Conservation (phyloP, 2,113 vertebrate species). For the Pygoscelis antarcticus region DNA sequence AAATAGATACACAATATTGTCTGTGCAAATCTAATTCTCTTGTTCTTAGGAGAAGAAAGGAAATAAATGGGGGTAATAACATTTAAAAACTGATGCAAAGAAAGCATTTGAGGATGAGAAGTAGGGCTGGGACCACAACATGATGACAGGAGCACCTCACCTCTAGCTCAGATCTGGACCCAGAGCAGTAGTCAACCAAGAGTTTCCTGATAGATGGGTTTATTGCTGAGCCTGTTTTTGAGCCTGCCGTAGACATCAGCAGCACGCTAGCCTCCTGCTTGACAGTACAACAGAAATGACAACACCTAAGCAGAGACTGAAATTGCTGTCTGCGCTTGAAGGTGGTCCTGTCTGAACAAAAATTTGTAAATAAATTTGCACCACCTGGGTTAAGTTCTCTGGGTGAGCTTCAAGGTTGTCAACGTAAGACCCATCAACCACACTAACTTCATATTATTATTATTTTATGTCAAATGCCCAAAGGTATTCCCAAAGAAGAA, state of each 20-base stretch:
- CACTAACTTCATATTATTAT: background rate
- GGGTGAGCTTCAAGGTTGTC: background rate
- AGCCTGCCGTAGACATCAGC: background rate
- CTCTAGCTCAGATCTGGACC: background rate
- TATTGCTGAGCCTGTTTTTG: background rate
- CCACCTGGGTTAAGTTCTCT: background rate
- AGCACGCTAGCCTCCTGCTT: background rate
- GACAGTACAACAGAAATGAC: background rate
- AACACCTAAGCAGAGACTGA: background rate
- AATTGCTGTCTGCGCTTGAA: background rate
- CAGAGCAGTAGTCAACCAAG: background rate
- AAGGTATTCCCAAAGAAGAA: background rate
- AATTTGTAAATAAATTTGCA: background rate
- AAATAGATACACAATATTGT: rapidly evolving
- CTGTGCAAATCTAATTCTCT: background rate
- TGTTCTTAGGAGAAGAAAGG: background rate
- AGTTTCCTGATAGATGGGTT: background rate
- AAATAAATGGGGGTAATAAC: background rate
- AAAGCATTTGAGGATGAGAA: background rate
- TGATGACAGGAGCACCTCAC: background rate
- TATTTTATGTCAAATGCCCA: background rate
- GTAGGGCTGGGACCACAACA: background rate
- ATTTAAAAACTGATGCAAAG: background rate
- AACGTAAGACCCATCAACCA: background rate
- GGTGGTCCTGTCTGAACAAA: background rate